These are phyloP conservation scores for Numenius phaeopus DNA, from an alignment of 2,797 vertebrate species.

Conservation along the genomic window DNA sequence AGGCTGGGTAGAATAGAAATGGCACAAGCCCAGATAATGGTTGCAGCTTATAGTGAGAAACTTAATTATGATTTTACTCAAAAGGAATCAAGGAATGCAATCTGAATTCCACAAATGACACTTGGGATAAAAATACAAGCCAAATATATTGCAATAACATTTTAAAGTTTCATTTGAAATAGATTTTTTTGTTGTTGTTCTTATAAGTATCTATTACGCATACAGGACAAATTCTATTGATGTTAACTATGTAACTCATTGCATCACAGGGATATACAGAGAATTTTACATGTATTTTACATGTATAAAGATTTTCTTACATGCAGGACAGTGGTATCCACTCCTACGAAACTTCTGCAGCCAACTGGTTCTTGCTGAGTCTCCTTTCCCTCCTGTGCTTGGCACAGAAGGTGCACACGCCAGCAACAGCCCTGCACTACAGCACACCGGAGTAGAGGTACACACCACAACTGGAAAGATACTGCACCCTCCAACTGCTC, in stretches of 20 bases:
- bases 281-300: not conserved
- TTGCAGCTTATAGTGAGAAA: not conserved
- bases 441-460: not conserved
- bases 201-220: not conserved
- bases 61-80: not conserved
- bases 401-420: fast-evolving
- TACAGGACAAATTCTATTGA: not conserved
- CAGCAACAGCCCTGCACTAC: not conserved
- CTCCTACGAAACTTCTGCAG: not conserved
- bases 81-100: not conserved
- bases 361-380: not conserved
- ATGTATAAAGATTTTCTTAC: not conserved
- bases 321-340: not conserved
- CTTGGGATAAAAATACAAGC: not conserved
- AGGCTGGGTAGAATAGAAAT: not conserved
- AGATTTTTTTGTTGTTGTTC: not conserved
- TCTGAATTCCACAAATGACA: not conserved
- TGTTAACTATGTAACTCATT: not conserved
- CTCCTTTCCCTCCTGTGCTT: not conserved
- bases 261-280: not conserved
- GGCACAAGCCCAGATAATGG: not conserved
- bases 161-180: not conserved
- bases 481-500: not conserved
- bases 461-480: not conserved
- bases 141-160: not conserved